Evolutionary conservation across 2,888 invertebrate genomes (phyloP).

Genomic region (Phaedon cochleariae): DNA sequence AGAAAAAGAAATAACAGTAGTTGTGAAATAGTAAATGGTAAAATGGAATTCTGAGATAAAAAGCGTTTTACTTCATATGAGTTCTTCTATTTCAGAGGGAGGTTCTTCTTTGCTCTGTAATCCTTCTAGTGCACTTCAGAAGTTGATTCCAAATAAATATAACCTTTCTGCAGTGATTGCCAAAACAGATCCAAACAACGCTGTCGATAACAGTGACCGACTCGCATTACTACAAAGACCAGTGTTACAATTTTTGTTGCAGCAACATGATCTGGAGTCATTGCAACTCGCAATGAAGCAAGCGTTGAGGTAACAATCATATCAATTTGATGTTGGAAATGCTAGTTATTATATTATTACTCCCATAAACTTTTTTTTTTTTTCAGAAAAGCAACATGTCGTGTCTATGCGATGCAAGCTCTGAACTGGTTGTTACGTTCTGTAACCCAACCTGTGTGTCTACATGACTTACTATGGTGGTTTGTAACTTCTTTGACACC

Average conservation of each 20-base stretch:
- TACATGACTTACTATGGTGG: conserved; percentile 98
- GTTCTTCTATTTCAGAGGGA: conserved; percentile 65
- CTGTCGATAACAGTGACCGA: conserved; percentile 60
- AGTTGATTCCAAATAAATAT: conserved; percentile 75
- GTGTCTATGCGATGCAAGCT: conserved; percentile 92
- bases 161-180: conserved; percentile 63
- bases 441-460: conserved; percentile 88
- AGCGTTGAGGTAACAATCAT: conserved; percentile 69
- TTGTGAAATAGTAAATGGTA: conserved; percentile 69
- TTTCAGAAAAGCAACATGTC: conserved; percentile 74
- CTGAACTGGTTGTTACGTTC: conserved; percentile 94
- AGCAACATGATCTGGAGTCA: conserved; percentile 85
- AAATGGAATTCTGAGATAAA: conserved; percentile 25
- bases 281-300: conserved; percentile 89
- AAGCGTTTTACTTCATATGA: background rate
- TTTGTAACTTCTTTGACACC: conserved; percentile 86
- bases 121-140: conserved; percentile 87
- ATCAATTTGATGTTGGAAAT: background rate
- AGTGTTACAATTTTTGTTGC: conserved; percentile 86
- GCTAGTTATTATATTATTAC: background rate
- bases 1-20: conserved; percentile 76
- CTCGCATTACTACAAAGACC: conserved; percentile 78
- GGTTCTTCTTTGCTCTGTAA: conserved; percentile 86
- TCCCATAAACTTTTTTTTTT: background rate
- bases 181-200: conserved; percentile 53